Evolutionary conservation across 2,797 vertebrate species (phyloP).

Genomic region (Melanotaenia trifasciata): DNA sequence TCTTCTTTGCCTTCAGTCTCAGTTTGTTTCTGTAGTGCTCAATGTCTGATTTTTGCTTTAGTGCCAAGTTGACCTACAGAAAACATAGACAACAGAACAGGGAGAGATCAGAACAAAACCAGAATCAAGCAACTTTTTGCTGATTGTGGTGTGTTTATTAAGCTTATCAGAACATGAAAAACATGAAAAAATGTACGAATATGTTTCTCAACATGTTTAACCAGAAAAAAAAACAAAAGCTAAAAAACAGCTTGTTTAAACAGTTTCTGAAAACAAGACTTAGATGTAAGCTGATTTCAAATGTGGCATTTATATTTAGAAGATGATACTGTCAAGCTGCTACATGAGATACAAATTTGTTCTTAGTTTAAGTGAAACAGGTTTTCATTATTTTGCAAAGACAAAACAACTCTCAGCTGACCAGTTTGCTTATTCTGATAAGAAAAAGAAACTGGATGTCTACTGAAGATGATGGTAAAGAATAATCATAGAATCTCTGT

Average conservation of each 20-base stretch:
- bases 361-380: background rate
- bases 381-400: background rate
- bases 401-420: too few species aligned
- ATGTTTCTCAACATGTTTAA: background rate
- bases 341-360: background rate
- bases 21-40: constrained; percentile 99
- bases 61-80: constrained; percentile 92
- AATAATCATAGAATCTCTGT: too few species aligned
- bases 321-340: background rate
- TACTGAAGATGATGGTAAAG: too few species aligned
- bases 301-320: background rate
- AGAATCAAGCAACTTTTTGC: background rate
- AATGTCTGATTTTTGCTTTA: constrained; percentile 98
- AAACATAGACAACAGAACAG: constrained; percentile 12
- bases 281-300: too few species aligned
- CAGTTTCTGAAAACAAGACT: background rate
- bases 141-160: constrained; percentile 5
- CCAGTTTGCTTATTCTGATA: too few species aligned
- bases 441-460: background rate
- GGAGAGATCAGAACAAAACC: constrained; percentile 19
- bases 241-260: background rate
- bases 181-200: background rate
- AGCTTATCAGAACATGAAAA: background rate
- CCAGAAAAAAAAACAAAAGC: too few species aligned
- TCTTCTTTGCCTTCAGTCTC: constrained; percentile 95